phyloP scores from a whole-genome alignment of 2,113 vertebrate species.

The Cinclus cinclus region DNA sequence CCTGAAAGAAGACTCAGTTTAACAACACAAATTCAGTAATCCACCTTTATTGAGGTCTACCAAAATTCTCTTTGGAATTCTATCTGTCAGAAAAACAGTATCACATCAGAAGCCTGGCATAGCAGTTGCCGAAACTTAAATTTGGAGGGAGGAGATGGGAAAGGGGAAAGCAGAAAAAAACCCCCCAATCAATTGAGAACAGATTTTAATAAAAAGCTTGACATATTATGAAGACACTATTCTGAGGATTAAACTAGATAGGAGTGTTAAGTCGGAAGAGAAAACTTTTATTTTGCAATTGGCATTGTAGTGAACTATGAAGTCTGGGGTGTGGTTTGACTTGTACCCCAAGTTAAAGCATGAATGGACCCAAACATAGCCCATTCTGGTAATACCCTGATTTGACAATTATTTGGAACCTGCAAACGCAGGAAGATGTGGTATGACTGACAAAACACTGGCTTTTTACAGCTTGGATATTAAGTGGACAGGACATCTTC shows the following conservation, averaged over 20 bases:
- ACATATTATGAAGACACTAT: not conserved
- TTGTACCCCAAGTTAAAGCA: not conserved
- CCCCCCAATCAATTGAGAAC: not conserved
- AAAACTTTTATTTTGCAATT: not conserved
- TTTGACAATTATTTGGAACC: not conserved
- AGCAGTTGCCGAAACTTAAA: not conserved
- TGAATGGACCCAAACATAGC: not conserved
- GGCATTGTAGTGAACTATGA: not conserved
- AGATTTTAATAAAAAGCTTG: not conserved
- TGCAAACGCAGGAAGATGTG: not conserved
- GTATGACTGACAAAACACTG: not conserved
- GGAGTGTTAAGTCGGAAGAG: not conserved
- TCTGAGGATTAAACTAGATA: not conserved
- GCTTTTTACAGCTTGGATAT: not conserved
- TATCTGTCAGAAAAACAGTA: not conserved
- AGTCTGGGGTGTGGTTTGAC: not conserved
- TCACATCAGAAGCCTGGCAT: not conserved
- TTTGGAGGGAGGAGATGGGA: fast-evolving
- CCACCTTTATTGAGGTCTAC: not conserved
- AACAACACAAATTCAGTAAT: not conserved
- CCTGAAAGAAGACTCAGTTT: not conserved
- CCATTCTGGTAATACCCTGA: not conserved
- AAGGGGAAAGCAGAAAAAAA: not conserved
- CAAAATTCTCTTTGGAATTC: not conserved
- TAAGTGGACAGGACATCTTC: not conserved